phyloP scores from a whole-genome alignment of 2,888 invertebrate genomes.

The Strigamia maritima region DNA sequence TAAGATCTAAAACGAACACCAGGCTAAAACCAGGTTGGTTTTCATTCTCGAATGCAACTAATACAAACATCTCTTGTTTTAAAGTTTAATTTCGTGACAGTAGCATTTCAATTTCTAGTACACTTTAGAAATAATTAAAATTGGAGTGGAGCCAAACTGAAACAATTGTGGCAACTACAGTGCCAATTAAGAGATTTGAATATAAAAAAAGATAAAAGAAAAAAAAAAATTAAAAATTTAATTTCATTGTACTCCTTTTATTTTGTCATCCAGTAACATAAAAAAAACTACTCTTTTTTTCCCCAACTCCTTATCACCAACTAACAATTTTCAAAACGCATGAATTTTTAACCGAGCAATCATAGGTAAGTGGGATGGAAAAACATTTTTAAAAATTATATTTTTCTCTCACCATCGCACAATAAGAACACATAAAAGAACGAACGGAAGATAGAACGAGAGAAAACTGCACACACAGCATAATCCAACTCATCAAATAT shows the following conservation, averaged over 20 bases:
- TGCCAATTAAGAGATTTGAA: neutral
- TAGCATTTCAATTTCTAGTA: neutral
- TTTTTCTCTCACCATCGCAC: neutral
- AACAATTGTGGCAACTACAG: conserved; percentile 12
- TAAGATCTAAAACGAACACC: no score
- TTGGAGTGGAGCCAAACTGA: neutral
- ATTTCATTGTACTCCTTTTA: conserved; percentile 17
- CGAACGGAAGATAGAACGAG: neutral
- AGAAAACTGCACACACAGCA: conserved; percentile 6
- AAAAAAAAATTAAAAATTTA: conserved; percentile 2
- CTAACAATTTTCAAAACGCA: neutral
- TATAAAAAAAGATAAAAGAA: neutral
- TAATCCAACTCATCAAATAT: conserved; percentile 31
- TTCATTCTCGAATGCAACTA: no score
- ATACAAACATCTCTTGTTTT: no score
- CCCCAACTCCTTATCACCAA: conserved; percentile 4
- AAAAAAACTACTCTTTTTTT: neutral
- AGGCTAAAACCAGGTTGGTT: no score
- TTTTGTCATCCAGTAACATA: neutral
- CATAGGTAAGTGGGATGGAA: conserved; percentile 18
- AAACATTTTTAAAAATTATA: conserved; percentile 9
- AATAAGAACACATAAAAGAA: neutral
- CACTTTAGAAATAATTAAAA: neutral
- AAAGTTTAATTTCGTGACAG: neutral
- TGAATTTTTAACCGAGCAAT: conserved; percentile 24